These are phyloP conservation scores for Hoplostethus atlanticus DNA, from an alignment of 2,797 vertebrate species.

Conservation along the genomic window DNA sequence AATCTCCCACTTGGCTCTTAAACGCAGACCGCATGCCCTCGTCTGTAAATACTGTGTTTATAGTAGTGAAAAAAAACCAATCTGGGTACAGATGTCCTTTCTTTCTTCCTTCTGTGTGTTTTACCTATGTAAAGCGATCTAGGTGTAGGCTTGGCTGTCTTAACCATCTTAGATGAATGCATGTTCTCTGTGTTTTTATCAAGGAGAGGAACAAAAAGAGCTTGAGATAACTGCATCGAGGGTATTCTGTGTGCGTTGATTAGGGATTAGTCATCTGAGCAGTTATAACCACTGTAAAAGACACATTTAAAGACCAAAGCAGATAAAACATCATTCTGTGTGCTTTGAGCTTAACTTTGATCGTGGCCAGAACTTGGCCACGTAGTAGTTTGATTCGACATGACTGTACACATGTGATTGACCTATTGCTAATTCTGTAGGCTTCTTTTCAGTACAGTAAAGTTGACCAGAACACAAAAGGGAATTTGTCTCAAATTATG, in stretches of 20 bases:
- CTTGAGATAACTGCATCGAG: constrained; percentile 1
- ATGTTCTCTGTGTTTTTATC: constrained; percentile 63
- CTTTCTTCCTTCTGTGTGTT: constrained; percentile 55
- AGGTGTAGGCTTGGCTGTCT: constrained; percentile 75
- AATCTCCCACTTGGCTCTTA: constrained; percentile 43
- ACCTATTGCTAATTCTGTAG: constrained; percentile 19
- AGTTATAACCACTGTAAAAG: constrained; percentile 1
- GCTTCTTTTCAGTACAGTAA: constrained; percentile 7
- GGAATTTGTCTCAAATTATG: not conserved
- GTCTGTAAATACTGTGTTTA: constrained; percentile 82
- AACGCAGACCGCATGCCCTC: constrained; percentile 70
- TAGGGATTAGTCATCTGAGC: not conserved
- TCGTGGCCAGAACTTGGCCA: not conserved
- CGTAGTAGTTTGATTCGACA: not conserved
- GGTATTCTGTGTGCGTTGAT: constrained; percentile 7
- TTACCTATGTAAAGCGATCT: constrained; percentile 59
- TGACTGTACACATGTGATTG: constrained; percentile 6
- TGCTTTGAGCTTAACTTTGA: constrained; percentile 22
- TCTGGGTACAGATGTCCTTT: constrained; percentile 46
- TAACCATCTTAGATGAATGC: constrained; percentile 69
- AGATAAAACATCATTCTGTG: not conserved
- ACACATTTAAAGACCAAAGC: constrained; percentile 13
- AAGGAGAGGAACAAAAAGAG: constrained; percentile 18
- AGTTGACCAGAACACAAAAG: constrained; percentile 4
- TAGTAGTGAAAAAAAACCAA: constrained; percentile 55